A percentile compares a stretch with the other conserved stretches of the same genome.
Conservation (phyloP, 2,797 vertebrate genomes). For the Ctenopoma multispine region DNA sequence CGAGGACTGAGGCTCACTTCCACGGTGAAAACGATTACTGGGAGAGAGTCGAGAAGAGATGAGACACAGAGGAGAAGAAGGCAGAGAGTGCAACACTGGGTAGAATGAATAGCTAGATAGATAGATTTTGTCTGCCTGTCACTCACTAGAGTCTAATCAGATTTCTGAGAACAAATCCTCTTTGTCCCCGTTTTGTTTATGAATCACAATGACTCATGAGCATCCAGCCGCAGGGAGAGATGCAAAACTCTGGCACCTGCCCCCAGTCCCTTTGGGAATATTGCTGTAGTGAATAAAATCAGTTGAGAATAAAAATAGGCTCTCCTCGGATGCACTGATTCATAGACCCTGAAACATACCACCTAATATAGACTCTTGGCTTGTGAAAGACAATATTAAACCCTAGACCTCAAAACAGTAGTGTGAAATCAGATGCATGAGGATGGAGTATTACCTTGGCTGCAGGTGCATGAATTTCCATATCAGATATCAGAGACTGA, state of each 20-base stretch:
- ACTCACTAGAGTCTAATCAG: background rate
- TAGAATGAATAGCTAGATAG: slow-evolving; percentile 2
- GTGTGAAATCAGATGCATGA: slow-evolving; percentile 2
- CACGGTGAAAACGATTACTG: slow-evolving; percentile 18
- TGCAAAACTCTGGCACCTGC: slow-evolving; percentile 19
- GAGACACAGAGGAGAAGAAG: background rate
- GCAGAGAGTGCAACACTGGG: background rate
- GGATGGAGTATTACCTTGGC: background rate
- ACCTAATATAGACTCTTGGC: background rate
- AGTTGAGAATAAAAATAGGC: background rate
- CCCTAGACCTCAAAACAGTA: background rate
- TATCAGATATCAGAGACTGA: background rate
- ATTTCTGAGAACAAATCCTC: background rate
- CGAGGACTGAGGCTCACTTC: slow-evolving; percentile 11
- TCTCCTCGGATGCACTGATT: background rate
- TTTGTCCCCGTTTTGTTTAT: background rate
- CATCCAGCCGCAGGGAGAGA: background rate
- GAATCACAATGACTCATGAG: slow-evolving; percentile 15
- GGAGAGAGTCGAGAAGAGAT: background rate
- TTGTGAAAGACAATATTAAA: slow-evolving; percentile 1
- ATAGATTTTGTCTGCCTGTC: background rate
- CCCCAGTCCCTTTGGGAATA: slow-evolving; percentile 12
- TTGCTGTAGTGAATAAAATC: slow-evolving; percentile 9
- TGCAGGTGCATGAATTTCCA: slow-evolving; percentile 6
- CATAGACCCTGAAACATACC: background rate